These are phyloP conservation scores for Drosophila takahashii DNA, from an alignment of 1,140 invertebrate genomes.

Conservation along the genomic window DNA sequence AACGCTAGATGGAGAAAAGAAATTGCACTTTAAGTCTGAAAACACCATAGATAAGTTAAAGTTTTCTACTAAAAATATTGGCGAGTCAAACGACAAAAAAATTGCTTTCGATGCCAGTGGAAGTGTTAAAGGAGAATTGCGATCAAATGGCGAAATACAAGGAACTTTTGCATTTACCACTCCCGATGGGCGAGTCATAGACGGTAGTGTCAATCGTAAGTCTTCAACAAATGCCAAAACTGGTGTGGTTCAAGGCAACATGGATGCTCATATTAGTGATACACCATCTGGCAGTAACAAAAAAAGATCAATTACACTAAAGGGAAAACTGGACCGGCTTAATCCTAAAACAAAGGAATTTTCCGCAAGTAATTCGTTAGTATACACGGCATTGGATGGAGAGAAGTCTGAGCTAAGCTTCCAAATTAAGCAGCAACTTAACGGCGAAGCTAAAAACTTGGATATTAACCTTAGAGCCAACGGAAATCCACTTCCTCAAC, in stretches of 20 bases:
- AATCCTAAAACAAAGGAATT: conserved; percentile 84
- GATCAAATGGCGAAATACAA: conserved; percentile 85
- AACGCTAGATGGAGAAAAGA: conserved; percentile 89
- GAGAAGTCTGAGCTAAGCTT: conserved; percentile 69
- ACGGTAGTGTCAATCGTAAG: conserved; percentile 81
- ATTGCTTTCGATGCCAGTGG: conserved; percentile 86
- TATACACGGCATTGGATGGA: conserved; percentile 74
- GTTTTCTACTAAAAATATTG: conserved; percentile 87
- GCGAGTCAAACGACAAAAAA: conserved; percentile 86
- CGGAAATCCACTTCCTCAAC: conserved; percentile 83
- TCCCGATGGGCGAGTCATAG: conserved; percentile 48
- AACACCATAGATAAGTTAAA: conserved; percentile 86
- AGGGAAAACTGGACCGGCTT: conserved; percentile 85
- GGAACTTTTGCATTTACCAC: conserved; percentile 68
- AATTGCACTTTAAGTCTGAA: conserved; percentile 86
- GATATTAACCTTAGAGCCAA: conserved; percentile 57
- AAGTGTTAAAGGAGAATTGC: conserved; percentile 84
- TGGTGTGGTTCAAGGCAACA: conserved; percentile 65
- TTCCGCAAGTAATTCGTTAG: conserved; percentile 79
- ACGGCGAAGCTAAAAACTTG: conserved; percentile 64
- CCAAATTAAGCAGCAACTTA: conserved; percentile 62
- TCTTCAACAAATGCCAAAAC: conserved; percentile 72
- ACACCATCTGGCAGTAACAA: conserved; percentile 74
- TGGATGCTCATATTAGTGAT: conserved; percentile 73
- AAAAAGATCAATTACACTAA: conserved; percentile 81